A percentile compares a stretch with the other conserved stretches of the same genome.
These are phyloP conservation scores for Zoanthus gigantus DNA, from an alignment of 92 coral and sea anemone species.

Conservation along the genomic window DNA sequence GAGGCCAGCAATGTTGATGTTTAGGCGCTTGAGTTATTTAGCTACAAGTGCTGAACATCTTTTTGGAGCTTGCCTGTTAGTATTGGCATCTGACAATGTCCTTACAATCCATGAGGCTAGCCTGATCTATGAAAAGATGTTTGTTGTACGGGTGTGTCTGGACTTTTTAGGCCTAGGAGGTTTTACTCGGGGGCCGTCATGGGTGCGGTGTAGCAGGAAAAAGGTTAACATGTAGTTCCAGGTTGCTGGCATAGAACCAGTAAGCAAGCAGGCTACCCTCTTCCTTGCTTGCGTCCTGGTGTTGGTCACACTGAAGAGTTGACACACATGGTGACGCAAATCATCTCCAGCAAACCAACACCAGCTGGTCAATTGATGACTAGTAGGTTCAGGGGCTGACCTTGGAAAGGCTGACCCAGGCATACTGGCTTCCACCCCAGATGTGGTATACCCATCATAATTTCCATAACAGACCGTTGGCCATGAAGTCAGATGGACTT, in stretches of 20 bases:
- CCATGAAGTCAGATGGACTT: slow-evolving; percentile 11
- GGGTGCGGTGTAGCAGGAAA: neutral
- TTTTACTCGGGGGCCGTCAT: slow-evolving; percentile 16
- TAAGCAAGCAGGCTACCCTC: slow-evolving; percentile 18
- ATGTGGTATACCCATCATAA: neutral
- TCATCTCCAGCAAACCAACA: too few species aligned
- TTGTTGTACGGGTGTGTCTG: slow-evolving; percentile 13
- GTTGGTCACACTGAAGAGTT: slow-evolving; percentile 4
- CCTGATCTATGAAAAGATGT: neutral
- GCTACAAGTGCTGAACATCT: too few species aligned
- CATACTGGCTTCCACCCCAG: neutral
- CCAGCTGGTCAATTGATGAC: neutral
- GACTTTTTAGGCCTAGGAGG: slow-evolving; percentile 18
- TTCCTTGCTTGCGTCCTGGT: slow-evolving; percentile 21
- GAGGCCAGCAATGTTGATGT: too few species aligned
- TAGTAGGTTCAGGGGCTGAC: slow-evolving; percentile 19
- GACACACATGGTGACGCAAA: too few species aligned
- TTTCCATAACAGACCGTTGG: slow-evolving; percentile 12
- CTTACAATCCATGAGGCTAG: too few species aligned
- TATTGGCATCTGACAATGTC: too few species aligned
- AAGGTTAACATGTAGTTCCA: too few species aligned
- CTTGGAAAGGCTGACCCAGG: slow-evolving; percentile 13
- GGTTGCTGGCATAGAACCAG: neutral
- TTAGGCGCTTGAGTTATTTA: too few species aligned
- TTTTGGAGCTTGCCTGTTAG: too few species aligned